phyloP scores from a whole-genome alignment of 2,888 invertebrate genomes.

The Operophtera brumata region DNA sequence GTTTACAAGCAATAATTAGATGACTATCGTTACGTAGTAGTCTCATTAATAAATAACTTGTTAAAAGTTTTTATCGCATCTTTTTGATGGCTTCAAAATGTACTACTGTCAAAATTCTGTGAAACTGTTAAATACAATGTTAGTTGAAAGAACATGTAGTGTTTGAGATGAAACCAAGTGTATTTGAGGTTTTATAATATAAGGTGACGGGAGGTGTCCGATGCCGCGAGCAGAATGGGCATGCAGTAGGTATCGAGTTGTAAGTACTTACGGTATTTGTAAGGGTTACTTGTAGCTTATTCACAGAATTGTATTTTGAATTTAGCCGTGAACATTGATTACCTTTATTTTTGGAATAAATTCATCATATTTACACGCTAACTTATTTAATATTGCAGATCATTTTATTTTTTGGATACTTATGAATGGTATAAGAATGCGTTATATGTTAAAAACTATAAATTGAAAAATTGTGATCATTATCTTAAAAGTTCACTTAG shows the following conservation, averaged over 20 bases:
- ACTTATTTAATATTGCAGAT: slow-evolving; percentile 8
- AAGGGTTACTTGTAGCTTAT: slow-evolving; percentile 2
- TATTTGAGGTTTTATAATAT: slow-evolving; percentile 47
- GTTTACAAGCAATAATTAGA: slow-evolving; percentile 74
- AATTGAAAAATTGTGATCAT: background rate
- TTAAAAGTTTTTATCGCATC: slow-evolving; percentile 42
- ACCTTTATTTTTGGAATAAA: slow-evolving; percentile 13
- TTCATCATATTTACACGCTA: background rate
- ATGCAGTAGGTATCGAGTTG: background rate
- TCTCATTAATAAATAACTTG: slow-evolving; percentile 25
- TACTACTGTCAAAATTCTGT: slow-evolving; percentile 65
- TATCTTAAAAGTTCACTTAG: background rate
- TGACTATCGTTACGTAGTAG: slow-evolving; percentile 21
- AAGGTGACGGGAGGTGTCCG: background rate
- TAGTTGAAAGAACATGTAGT: slow-evolving; percentile 46
- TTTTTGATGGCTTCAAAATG: slow-evolving; percentile 37
- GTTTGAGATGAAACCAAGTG: slow-evolving; percentile 52
- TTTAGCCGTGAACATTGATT: background rate
- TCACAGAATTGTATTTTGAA: slow-evolving; percentile 7
- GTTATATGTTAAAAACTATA: background rate
- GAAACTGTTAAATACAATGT: slow-evolving; percentile 48
- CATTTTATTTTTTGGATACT: slow-evolving; percentile 14
- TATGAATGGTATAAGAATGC: slow-evolving; percentile 1
- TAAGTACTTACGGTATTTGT: background rate
- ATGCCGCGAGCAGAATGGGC: background rate